These are phyloP conservation scores for Semnopithecus entellus DNA, from an alignment of 2,113 vertebrate species.

Conservation along the genomic window DNA sequence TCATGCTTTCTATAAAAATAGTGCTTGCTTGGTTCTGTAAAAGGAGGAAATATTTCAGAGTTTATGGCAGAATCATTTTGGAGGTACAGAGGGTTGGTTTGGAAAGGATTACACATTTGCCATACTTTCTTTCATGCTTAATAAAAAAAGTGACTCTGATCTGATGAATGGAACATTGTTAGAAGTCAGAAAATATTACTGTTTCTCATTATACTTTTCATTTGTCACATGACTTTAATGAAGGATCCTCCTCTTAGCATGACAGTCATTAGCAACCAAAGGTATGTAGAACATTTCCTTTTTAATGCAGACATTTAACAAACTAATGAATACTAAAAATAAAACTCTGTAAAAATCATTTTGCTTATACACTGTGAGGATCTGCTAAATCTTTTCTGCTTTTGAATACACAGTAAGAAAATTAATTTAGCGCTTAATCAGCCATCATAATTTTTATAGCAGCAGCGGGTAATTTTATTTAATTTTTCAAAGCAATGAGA, in stretches of 20 bases:
- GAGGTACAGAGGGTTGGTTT: constrained; percentile 37
- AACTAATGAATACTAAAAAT: constrained; percentile 50
- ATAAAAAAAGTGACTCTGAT: constrained; percentile 54
- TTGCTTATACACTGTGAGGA: constrained; percentile 29
- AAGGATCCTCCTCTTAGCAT: constrained; percentile 25
- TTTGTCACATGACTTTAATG: constrained; percentile 54
- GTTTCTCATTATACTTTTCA: constrained; percentile 63
- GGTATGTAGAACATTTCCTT: constrained; percentile 36
- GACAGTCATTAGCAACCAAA: constrained; percentile 44
- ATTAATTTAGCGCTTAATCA: constrained; percentile 16
- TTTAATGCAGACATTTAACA: constrained; percentile 43
- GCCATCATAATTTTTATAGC: not conserved
- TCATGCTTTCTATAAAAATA: constrained; percentile 6
- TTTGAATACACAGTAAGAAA: constrained; percentile 37
- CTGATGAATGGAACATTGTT: constrained; percentile 61
- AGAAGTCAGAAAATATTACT: constrained; percentile 48
- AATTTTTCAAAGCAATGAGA: constrained; percentile 28
- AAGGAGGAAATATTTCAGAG: constrained; percentile 44
- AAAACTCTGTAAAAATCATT: constrained; percentile 18
- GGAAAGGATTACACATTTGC: constrained; percentile 45
- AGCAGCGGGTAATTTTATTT: constrained; percentile 28
- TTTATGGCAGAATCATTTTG: constrained; percentile 57
- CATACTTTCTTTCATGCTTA: constrained; percentile 55
- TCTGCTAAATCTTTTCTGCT: not conserved
- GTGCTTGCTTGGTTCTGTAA: constrained; percentile 31